Base-by-base conservation (phyloP, 2,113 vertebrate genomes). In the Empidonax traillii region DNA sequence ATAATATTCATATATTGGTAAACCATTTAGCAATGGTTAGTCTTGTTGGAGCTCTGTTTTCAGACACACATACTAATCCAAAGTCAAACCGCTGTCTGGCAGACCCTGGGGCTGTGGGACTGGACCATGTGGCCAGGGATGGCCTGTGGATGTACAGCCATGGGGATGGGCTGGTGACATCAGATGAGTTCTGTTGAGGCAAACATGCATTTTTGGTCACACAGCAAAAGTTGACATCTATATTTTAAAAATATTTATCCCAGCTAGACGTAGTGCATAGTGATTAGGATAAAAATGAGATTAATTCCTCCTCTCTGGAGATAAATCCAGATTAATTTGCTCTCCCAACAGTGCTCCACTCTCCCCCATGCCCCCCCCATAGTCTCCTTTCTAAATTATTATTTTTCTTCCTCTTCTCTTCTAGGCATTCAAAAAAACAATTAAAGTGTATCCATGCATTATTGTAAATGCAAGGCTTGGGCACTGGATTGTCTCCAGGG, bases 241-340 rank as follows among this genome's bases (percentile, higher is more conserved):
- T 58, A 74, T 92, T 80, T 95, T 68, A 35, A 6, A 83, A 87
- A 82, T 86, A 84, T 74, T 73, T 88, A 83, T 93, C 51, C 31
- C 67, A 77, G n/a, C 22, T 18, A 87, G 61, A 56, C 55, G 61
- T 8, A 74, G 33, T 15, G 30, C 33, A 77, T 28, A 77, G 68
- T 62, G 65, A 81, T 89, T 71, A 49, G 52, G 76, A 49, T 63
- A 71, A 35, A 93, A 89, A 93, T 69, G 22, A 91, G 61, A 87
- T 59, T 47, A 92, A 52, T 89, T 87, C 47, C 10, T 72, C 15
- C 37, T 78, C 69, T 93, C 80, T 84, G 41, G 55, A 78, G 43
- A 74, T 35, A 90, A 86, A 88, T 68, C 4, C 19, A 72, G 61
- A 91, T 37, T 67, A 81, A 94, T 59, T 89, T 75, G 23, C 8